phyloP scores from a whole-genome alignment of 2,113 vertebrate species.

The Anseranas semipalmata region DNA sequence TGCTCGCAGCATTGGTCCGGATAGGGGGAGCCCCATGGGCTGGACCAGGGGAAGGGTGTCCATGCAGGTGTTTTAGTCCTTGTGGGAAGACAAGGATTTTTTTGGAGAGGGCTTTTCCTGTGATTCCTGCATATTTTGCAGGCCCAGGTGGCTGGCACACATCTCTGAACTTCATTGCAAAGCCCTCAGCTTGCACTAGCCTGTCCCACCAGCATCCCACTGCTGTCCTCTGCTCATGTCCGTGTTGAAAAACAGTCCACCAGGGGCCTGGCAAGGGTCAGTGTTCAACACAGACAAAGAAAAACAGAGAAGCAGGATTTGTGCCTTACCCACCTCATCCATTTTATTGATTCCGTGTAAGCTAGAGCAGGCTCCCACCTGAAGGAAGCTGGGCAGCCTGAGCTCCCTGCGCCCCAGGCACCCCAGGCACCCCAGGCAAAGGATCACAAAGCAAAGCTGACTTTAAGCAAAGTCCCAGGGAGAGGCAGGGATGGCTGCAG shows the following conservation, averaged over 20 bases:
- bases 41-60: background rate
- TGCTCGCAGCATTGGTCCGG: too few relatives aligned
- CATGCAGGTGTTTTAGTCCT: accelerated
- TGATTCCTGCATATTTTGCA: background rate
- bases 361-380: background rate
- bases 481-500: background rate
- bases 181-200: background rate
- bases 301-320: accelerated
- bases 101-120: background rate
- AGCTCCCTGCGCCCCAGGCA: accelerated
- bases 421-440: background rate
- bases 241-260: background rate
- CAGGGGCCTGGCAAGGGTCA: background rate
- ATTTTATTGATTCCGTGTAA: background rate
- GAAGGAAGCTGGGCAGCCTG: background rate
- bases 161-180: background rate
- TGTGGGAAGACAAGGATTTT: background rate
- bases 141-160: accelerated
- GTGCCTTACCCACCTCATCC: background rate
- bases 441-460: background rate
- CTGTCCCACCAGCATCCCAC: background rate
- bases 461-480: background rate
- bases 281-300: background rate
- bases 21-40: background rate
- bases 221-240: background rate